Evolutionary conservation across 2,797 vertebrate genomes (phyloP).

Genomic region (Myotis pilosus): DNA sequence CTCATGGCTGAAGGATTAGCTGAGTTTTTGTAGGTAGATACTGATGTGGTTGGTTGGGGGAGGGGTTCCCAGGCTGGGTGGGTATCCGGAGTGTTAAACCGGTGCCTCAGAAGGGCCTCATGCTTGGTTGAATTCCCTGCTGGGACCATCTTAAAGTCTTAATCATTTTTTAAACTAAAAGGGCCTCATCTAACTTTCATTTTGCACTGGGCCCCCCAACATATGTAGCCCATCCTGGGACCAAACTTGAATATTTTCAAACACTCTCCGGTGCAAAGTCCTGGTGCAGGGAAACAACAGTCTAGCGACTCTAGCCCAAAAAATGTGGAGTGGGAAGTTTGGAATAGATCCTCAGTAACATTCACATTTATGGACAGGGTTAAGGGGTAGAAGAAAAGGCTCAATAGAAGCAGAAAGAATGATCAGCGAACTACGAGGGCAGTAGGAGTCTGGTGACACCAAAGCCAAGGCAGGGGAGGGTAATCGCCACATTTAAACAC

Average conservation of each 20-base stretch:
- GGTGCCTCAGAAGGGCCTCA: not conserved
- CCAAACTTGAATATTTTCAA: not conserved
- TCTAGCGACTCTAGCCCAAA: not conserved
- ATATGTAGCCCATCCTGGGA: not conserved
- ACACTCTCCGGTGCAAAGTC: not conserved
- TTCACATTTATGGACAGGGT: not conserved
- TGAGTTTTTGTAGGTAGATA: not conserved
- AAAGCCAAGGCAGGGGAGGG: not conserved
- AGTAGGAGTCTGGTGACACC: not conserved
- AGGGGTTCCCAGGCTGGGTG: not conserved
- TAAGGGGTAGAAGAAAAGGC: not conserved
- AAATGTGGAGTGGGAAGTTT: too few relatives aligned
- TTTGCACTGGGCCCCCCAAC: not conserved
- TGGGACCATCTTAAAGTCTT: not conserved
- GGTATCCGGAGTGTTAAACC: not conserved
- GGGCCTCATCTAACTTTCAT: not conserved
- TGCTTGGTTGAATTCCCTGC: not conserved
- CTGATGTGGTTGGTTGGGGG: not conserved
- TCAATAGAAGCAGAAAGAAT: not conserved
- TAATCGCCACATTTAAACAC: not conserved
- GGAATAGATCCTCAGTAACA: not conserved
- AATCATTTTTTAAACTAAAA: not conserved
- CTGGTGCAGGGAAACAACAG: not conserved
- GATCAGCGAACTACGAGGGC: not conserved
- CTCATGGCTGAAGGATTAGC: not conserved